Percentiles rank a stretch among this genome's conserved stretches.
Conservation (phyloP, 2,888 invertebrate genomes). For the Lordiphosa fenestrarum region DNA sequence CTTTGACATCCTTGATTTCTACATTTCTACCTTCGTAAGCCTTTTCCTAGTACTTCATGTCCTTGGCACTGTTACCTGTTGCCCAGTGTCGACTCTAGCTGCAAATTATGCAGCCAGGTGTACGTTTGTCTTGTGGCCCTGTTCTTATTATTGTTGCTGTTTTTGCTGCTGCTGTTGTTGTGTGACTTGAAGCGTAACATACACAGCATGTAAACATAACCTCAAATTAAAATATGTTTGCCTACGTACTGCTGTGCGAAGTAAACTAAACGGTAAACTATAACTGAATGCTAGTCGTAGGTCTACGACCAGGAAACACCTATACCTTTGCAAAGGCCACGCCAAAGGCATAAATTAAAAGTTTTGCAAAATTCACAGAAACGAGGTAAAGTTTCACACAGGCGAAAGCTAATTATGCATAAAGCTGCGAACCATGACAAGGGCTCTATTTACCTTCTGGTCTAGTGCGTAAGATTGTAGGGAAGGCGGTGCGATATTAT, state of each 20-base stretch:
- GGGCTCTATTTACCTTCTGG: conserved; percentile 64
- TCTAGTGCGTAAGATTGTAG: conserved; percentile 20
- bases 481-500: conserved; percentile 40
- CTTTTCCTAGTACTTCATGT: too few relatives aligned
- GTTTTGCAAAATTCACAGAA: conserved; percentile 30
- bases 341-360: conserved; percentile 42
- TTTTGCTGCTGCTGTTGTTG: conserved; percentile 38
- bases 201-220: conserved; percentile 63
- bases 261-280: conserved; percentile 47
- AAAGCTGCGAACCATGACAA: conserved; percentile 44
- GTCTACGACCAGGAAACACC: conserved; percentile 1
- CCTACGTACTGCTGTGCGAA: conserved; percentile 40
- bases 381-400: conserved; percentile 25
- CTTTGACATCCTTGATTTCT: too few relatives aligned
- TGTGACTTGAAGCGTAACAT: conserved; percentile 51
- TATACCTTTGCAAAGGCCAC: neutral
- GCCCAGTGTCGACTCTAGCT: neutral
- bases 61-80: neutral
- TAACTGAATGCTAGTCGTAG: conserved; percentile 39
- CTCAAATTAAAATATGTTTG: conserved; percentile 72
- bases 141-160: conserved; percentile 24
- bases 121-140: conserved; percentile 22
- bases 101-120: too few relatives aligned
- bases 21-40: too few relatives aligned
- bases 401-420: conserved; percentile 66